Conservation (phyloP, 2,888 invertebrate species). For the Oscheius onirici region DNA sequence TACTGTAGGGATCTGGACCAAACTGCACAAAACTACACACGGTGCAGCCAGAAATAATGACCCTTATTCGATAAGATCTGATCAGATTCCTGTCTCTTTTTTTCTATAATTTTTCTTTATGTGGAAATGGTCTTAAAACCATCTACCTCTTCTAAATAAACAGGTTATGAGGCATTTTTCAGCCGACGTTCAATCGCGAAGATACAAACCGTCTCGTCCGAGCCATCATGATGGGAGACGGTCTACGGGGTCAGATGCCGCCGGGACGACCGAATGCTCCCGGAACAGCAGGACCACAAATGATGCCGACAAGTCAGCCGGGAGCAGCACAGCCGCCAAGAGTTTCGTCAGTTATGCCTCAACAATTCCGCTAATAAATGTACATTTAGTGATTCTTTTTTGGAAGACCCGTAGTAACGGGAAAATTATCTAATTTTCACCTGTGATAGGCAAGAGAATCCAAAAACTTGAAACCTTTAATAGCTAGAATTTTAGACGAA, state of each 20-base stretch:
- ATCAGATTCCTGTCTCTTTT: conserved; percentile 10
- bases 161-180: conserved; percentile 15
- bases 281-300: not conserved
- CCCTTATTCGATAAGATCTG: conserved; percentile 35
- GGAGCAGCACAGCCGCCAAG: too few relatives aligned
- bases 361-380: not conserved
- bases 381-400: not conserved
- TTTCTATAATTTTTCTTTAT: not conserved
- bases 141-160: not conserved
- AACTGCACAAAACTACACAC: conserved; percentile 19
- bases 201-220: conserved; percentile 57
- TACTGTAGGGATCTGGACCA: not conserved
- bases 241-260: conserved; percentile 30
- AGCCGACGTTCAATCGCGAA: conserved; percentile 46
- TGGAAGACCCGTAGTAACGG: not conserved
- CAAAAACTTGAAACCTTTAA: too few relatives aligned
- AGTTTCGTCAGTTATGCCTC: conserved; percentile 8
- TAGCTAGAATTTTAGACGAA: too few relatives aligned
- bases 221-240: conserved; percentile 54
- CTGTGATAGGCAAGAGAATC: not conserved
- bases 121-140: not conserved
- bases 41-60: conserved; percentile 15
- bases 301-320: not conserved
- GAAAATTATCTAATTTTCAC: not conserved
- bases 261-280: too few relatives aligned